Evolutionary conservation across 92 coral and sea anemone genomes (phyloP), one percentile per base, ranked within the genome.

Genomic region (Actinostola sp.): DNA sequence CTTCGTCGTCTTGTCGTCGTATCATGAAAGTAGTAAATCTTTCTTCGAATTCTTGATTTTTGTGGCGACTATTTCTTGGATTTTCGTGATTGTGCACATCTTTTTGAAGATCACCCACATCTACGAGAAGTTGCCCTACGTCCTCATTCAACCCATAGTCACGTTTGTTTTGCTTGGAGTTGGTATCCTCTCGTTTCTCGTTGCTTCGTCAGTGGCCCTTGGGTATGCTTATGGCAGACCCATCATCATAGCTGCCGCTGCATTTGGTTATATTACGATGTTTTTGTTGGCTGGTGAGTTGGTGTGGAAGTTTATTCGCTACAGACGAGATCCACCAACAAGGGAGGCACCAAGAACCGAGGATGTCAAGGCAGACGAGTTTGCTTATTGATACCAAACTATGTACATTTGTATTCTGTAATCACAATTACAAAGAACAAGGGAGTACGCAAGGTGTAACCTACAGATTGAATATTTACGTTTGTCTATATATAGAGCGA

Each of bases 71-170:
- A 77, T 89, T 19, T 85, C 84, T 17, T 94, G 91, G 81, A 63
- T 94, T 17, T 91, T 91, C 58, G 95, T 94, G 4, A 63, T 92
- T 17, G 48, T 94, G 66, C 97, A 94, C 71, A 91, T 94, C 59
- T 30, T 91, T 20, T 71, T 94, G 12, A 87, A 93, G 10, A 67
- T 91, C 16, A 67, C 83, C 27, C 98, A 91, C 71, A 60, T 94
- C 43, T 85, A 82, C 42, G 98, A 94, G 86, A 85, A 88, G 74
- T 83, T 94, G 41, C 98, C 98, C 4, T 42, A 61, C 19, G 92
- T 71, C 15, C 59, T 94, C 16, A 86, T 77, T 21, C 98, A 85
- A 52, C 94, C 93, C 0, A 42, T 76, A 24, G 87, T 94, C 2
- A 75, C 81, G 0, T 54, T 94, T 19, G 73, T 45, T 11, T 61